Evolutionary conservation across 2,113 vertebrate species (phyloP).

Genomic region (Malaclemys terrapin): DNA sequence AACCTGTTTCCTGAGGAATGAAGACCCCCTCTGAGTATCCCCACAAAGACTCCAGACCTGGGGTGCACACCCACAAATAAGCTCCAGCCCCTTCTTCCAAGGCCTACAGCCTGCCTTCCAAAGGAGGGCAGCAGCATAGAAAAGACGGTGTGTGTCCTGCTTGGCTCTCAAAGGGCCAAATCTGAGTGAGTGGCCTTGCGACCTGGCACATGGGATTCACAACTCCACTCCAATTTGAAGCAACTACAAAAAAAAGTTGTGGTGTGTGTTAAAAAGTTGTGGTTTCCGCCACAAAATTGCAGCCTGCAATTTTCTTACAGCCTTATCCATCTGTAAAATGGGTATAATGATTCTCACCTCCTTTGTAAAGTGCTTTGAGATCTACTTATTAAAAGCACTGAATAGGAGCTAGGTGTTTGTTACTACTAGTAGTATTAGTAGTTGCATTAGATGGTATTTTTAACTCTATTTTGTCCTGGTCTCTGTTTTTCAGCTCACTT

Average conservation of each 20-base stretch:
- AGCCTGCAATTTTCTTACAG: neutral
- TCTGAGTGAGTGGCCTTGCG: neutral
- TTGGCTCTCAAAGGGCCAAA: neutral
- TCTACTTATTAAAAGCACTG: neutral
- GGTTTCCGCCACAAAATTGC: neutral
- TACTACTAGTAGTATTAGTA: neutral
- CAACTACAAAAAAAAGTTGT: neutral
- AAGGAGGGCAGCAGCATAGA: neutral
- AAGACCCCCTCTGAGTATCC: neutral
- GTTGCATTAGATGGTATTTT: neutral
- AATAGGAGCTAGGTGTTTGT: neutral
- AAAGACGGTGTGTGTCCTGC: neutral
- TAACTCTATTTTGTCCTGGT: neutral
- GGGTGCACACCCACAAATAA: neutral
- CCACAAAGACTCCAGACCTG: neutral
- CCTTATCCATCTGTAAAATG: fast-evolving
- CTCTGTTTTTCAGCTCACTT: neutral
- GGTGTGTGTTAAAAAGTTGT: neutral
- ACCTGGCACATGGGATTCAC: neutral
- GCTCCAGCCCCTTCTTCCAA: neutral
- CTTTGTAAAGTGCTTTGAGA: neutral
- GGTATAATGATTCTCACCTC: neutral
- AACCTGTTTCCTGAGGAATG: neutral
- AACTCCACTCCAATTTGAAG: neutral
- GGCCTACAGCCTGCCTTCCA: too few relatives aligned